Conservation (phyloP, 2,113 vertebrate species). For the Ellobius talpinus region DNA sequence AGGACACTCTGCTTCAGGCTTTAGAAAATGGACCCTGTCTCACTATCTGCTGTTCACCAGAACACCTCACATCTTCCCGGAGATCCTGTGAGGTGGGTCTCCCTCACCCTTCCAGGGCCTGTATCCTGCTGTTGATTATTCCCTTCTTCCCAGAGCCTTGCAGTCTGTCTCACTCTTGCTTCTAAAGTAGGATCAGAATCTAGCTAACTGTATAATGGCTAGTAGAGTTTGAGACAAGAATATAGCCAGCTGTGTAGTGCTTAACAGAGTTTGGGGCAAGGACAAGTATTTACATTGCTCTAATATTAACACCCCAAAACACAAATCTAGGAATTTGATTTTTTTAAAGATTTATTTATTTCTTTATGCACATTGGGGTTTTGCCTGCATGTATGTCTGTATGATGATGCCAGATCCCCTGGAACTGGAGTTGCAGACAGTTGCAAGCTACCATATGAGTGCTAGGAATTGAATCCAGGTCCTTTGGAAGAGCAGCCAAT, state of each 20-base stretch:
- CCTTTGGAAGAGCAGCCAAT: too few relatives aligned
- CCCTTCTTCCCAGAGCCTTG: neutral
- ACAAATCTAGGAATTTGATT: neutral
- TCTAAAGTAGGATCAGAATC: neutral
- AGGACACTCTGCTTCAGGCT: conserved; percentile 47
- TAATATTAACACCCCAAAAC: neutral
- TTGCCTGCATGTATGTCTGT: too few relatives aligned
- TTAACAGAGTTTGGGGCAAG: neutral
- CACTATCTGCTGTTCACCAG: neutral
- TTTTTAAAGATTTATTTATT: neutral
- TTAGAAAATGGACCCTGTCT: neutral
- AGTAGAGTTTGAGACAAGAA: neutral
- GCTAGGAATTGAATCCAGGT: too few relatives aligned
- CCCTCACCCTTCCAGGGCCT: neutral
- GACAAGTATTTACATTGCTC: neutral
- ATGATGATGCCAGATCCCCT: too few relatives aligned
- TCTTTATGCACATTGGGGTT: too few relatives aligned
- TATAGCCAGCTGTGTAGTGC: neutral
- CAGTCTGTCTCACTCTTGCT: neutral
- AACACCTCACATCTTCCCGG: neutral
- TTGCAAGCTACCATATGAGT: too few relatives aligned
- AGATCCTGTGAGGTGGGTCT: neutral
- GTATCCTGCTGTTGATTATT: neutral
- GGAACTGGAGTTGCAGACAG: too few relatives aligned
- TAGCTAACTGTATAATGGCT: neutral